Conservation (phyloP, 2,888 invertebrate species). For the Polia nebulosa region DNA sequence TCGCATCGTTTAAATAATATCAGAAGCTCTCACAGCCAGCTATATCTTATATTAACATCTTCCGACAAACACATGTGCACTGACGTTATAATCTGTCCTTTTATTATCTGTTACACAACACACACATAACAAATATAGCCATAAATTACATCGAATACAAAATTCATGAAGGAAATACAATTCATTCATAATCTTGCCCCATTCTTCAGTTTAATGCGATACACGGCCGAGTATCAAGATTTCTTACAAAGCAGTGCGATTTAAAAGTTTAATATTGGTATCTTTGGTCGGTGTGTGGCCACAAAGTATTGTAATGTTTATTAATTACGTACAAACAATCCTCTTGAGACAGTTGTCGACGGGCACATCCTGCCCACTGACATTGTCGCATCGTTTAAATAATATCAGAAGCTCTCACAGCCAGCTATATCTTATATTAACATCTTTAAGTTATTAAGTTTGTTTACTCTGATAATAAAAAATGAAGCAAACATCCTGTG, state of each 20-base stretch:
- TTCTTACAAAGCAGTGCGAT: conserved; percentile 70
- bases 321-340: conserved; percentile 74
- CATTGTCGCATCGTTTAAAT: conserved; percentile 63
- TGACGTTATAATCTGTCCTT: conserved; percentile 69
- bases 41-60: conserved; percentile 54
- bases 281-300: conserved; percentile 57
- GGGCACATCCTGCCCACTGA: conserved; percentile 75
- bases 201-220: conserved; percentile 71
- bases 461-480: conserved; percentile 58
- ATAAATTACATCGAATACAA: conserved; percentile 66
- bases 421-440: conserved; percentile 49
- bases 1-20: conserved; percentile 64
- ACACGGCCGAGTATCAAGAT: conserved; percentile 57
- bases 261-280: conserved; percentile 75
- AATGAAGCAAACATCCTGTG: conserved; percentile 62
- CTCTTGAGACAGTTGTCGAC: conserved; percentile 71
- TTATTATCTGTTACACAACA: conserved; percentile 56
- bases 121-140: conserved; percentile 46
- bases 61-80: conserved; percentile 71
- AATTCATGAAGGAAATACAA: conserved; percentile 66
- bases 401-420: conserved; percentile 55
- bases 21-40: conserved; percentile 44
- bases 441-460: conserved; percentile 56
- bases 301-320: conserved; percentile 79
- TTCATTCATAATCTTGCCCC: conserved; percentile 74